These are phyloP conservation scores for Agrypnus murinus DNA, from an alignment of 2,888 invertebrate genomes.

Conservation along the genomic window DNA sequence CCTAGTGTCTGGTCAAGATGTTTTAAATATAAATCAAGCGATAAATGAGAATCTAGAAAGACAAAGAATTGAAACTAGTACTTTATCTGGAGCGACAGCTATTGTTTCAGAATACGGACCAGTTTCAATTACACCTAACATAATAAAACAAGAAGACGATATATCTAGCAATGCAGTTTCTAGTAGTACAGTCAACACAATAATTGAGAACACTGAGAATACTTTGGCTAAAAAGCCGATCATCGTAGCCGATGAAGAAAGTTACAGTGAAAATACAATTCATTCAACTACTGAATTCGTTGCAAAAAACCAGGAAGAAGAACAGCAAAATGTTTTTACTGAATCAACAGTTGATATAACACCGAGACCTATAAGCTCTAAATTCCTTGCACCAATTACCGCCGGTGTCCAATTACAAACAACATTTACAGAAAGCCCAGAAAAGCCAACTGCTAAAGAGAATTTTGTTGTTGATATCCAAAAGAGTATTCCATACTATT, in stretches of 20 bases:
- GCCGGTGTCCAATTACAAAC: conserved; percentile 75
- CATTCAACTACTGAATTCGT: conserved; percentile 60
- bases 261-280: conserved; percentile 54
- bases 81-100: conserved; percentile 51
- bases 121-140: neutral
- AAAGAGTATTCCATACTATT: conserved; percentile 76
- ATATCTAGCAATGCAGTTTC: neutral
- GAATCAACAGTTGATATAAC: conserved; percentile 71
- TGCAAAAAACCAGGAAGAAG: conserved; percentile 53
- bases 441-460: conserved; percentile 50
- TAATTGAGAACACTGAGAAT: neutral
- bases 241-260: conserved; percentile 67
- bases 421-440: conserved; percentile 51
- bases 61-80: conserved; percentile 55
- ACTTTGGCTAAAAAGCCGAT: conserved; percentile 66
- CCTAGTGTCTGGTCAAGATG: conserved; percentile 78
- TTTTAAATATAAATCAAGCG: conserved; percentile 77
- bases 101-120: conserved; percentile 55
- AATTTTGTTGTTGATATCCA: conserved; percentile 77
- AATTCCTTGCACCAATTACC: conserved; percentile 77
- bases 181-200: neutral
- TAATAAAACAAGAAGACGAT: neutral
- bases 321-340: neutral
- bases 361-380: conserved; percentile 74
- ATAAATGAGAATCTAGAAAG: conserved; percentile 59